These are phyloP conservation scores for Conchocele bisecta DNA, from an alignment of 2,888 invertebrate genomes.

Conservation along the genomic window DNA sequence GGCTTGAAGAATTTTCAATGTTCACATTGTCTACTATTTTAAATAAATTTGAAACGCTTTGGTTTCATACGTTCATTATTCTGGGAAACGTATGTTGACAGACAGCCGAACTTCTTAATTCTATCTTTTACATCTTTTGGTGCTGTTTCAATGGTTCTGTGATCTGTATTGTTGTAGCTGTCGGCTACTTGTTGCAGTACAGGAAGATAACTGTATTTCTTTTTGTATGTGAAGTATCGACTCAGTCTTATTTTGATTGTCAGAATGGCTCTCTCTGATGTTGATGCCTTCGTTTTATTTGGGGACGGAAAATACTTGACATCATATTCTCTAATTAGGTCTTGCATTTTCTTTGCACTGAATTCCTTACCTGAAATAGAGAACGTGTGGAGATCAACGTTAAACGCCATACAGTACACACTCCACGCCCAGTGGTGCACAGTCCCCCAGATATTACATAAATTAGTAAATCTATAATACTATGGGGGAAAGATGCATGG, in stretches of 20 bases:
- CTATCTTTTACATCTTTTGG: constrained; percentile 33
- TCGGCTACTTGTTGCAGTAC: constrained; percentile 38
- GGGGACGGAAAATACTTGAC: constrained; percentile 47
- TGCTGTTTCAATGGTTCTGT: constrained; percentile 55
- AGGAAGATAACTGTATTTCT: constrained; percentile 42
- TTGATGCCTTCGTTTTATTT: constrained; percentile 50
- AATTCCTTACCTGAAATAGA: constrained; percentile 55
- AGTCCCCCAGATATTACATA: too few relatives aligned
- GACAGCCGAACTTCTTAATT: constrained; percentile 35
- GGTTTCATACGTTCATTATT: too few relatives aligned
- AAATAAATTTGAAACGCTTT: too few relatives aligned
- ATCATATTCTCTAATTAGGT: constrained; percentile 26
- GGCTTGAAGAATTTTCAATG: too few relatives aligned
- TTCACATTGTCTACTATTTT: too few relatives aligned
- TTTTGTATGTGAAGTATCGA: too few relatives aligned
- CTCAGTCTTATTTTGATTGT: constrained; percentile 38
- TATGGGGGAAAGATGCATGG: too few relatives aligned
- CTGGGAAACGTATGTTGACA: constrained; percentile 32
- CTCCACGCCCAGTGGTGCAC: too few relatives aligned
- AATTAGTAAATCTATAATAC: too few relatives aligned
- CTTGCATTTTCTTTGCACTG: constrained; percentile 48
- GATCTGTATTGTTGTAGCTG: constrained; percentile 56
- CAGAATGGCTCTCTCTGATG: constrained; percentile 46
- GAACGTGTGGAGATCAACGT: too few relatives aligned
- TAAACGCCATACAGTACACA: too few relatives aligned